These are phyloP conservation scores for Drosophila neocordata DNA, from an alignment of 1,140 invertebrate genomes.

Conservation along the genomic window DNA sequence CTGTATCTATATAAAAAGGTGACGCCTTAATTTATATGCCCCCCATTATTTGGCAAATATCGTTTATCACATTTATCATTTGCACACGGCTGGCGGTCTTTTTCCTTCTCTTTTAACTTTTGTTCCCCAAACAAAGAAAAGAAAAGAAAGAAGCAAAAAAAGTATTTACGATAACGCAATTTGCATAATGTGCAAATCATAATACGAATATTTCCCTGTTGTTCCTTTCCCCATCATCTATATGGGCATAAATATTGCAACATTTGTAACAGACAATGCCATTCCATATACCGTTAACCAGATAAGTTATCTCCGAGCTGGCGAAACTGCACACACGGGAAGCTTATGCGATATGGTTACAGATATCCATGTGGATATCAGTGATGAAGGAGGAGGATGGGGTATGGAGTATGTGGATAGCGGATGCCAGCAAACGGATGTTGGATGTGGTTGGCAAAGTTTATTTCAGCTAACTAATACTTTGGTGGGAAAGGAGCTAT, in stretches of 20 bases:
- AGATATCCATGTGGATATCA: constrained; percentile 4
- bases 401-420: constrained; percentile 31
- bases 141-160: constrained; percentile 31
- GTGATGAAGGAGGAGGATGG: constrained; percentile 3
- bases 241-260: constrained; percentile 75
- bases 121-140: constrained; percentile 15
- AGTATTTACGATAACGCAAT: constrained; percentile 77
- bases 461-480: constrained; percentile 13
- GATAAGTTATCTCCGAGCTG: constrained; percentile 67
- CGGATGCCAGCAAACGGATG: constrained; percentile 34
- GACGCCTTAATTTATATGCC: constrained; percentile 55
- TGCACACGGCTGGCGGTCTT: constrained; percentile 49
- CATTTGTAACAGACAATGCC: constrained; percentile 76
- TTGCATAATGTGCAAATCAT: constrained; percentile 81
- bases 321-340: constrained; percentile 66
- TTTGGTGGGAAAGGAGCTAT: not conserved
- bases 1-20: not conserved
- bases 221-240: not conserved
- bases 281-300: constrained; percentile 26
- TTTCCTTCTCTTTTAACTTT: constrained; percentile 34
- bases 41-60: constrained; percentile 64
- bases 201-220: constrained; percentile 62
- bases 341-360: constrained; percentile 26
- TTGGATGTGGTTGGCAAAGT: constrained; percentile 52
- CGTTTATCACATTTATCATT: constrained; percentile 77